phyloP scores from a whole-genome alignment of 2,888 invertebrate genomes.

The Diarsia brunnea region DNA sequence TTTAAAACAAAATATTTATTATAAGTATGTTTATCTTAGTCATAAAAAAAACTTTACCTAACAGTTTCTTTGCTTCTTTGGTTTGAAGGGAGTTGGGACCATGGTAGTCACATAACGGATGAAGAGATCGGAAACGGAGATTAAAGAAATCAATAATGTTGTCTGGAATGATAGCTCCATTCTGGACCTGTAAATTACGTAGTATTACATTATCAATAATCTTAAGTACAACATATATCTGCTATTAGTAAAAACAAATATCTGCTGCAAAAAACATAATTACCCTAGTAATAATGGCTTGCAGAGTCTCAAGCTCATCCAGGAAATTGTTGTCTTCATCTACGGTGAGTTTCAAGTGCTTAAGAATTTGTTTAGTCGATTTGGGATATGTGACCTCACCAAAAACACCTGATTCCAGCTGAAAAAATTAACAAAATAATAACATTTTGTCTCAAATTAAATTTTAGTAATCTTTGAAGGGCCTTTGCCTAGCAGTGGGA shows the following conservation, averaged over 20 bases:
- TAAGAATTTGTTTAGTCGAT: conserved; percentile 74
- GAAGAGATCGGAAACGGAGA: conserved; percentile 92
- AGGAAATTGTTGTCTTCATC: conserved; percentile 92
- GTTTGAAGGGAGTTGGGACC: conserved; percentile 92
- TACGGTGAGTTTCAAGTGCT: conserved; percentile 81
- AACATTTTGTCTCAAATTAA: neutral
- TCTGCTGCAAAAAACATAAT: conserved; percentile 10
- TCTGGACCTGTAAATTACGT: conserved; percentile 79
- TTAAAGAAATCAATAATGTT: conserved; percentile 92
- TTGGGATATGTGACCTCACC: conserved; percentile 79
- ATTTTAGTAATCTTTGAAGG: neutral
- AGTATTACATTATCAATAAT: conserved; percentile 10
- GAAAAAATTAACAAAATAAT: conserved; percentile 23
- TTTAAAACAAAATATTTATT: neutral
- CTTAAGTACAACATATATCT: neutral
- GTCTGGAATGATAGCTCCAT: conserved; percentile 88
- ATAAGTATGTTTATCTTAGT: conserved; percentile 78
- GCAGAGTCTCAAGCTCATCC: conserved; percentile 91
- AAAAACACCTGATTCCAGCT: conserved; percentile 83
- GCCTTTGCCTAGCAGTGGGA: neutral
- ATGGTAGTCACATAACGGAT: conserved; percentile 92
- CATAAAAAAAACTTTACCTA: conserved; percentile 81
- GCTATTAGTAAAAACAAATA: neutral
- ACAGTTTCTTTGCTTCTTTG: conserved; percentile 92
- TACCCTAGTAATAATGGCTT: conserved; percentile 90